Evolutionary conservation across 2,888 invertebrate species (phyloP).

Genomic region (Lutraria lutraria): DNA sequence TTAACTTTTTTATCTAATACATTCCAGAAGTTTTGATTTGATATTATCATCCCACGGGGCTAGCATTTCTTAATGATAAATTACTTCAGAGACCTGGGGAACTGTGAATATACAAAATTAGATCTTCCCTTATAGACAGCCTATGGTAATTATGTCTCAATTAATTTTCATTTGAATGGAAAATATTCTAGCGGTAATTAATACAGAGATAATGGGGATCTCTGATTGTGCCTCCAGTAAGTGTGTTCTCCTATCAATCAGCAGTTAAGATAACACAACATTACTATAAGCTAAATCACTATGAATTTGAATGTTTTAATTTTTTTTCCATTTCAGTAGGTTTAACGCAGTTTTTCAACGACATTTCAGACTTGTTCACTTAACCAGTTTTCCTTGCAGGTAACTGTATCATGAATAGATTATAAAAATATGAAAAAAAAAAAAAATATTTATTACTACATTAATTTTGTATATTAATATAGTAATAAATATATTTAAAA

Average conservation of each 20-base stretch:
- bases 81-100: conserved; percentile 44
- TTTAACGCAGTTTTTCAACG: too few relatives aligned
- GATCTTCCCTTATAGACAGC: conserved; percentile 23
- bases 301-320: too few relatives aligned
- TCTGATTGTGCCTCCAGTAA: background rate
- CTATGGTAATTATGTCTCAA: conserved; percentile 26
- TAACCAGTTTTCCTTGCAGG: too few relatives aligned
- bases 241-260: background rate
- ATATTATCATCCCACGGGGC: conserved; percentile 30
- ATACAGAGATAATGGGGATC: background rate
- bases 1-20: conserved; percentile 50
- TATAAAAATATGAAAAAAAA: too few relatives aligned
- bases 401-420: too few relatives aligned
- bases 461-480: too few relatives aligned
- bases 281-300: too few relatives aligned
- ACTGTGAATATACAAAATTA: conserved; percentile 42
- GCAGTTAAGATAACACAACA: too few relatives aligned
- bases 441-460: too few relatives aligned
- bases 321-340: too few relatives aligned
- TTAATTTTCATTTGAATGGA: conserved; percentile 30
- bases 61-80: conserved; percentile 65
- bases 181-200: background rate
- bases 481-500: too few relatives aligned
- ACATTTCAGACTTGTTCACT: too few relatives aligned
- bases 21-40: conserved; percentile 48